Evolutionary conservation across 2,113 vertebrate species (phyloP), one percentile per base, ranked within the genome.

Genomic region (Syngnathus floridae): DNA sequence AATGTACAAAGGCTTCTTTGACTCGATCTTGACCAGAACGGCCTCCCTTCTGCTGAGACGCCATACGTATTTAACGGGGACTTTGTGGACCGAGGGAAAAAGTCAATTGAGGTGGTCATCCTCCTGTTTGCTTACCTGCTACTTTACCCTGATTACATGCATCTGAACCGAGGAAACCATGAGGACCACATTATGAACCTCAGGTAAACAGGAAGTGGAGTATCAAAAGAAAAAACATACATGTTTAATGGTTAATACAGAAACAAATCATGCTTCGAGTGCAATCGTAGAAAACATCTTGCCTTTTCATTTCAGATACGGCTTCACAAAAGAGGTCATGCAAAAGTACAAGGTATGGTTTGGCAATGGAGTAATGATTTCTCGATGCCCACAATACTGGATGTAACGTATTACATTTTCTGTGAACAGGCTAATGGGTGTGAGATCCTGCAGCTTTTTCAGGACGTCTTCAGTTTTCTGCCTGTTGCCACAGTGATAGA

Each of bases 141-240:
- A 60, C 90, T 98, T 40, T 98, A 95, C 67, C 95, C 95, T 0
- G 93, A 93, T 75, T 86, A 95, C 80, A 84, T 99, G 82, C 93
- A 93, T 74, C 87, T 99, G 81, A 99, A 99, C 79, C 88, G 97
- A 88, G 97, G 97, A 67, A 99, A 98, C 88, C 96, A 99, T 9
- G 97, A 99, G 78, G 97, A 99, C 86, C 91, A 94, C 78, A 84
- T 98, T 57, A 95, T 99, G 94, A 99, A 98, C 81, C 83, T 97
- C 72, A 94, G 96, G 96, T 96, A 48, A 36, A 67, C 10, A 7
- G 11, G 11, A 45, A n/a, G n/a, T 70, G 22, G 21, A 37, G 4
- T 46, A 17, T 46, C 5, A 46, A 46, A 13, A 46, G 26, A 31
- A 3, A 31, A 31, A 31, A 31, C 26, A 31, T 31, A 3, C 26